Percentiles rank a stretch among this genome's conserved stretches.
Evolutionary conservation across 2,888 invertebrate species (phyloP).

Genomic region (Chrysomela aeneicollis): DNA sequence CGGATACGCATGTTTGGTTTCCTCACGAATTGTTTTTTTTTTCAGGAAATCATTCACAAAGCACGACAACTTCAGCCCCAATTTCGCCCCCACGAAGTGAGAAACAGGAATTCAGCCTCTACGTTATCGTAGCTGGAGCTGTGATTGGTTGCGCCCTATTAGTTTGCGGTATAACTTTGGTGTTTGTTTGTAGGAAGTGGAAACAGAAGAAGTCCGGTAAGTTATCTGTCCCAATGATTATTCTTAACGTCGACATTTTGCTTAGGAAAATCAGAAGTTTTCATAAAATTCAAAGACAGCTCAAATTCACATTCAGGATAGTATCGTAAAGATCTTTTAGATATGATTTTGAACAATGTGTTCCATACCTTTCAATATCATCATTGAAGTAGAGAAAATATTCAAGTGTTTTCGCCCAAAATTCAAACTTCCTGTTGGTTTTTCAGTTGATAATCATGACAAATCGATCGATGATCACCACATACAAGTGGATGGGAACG

Average conservation of each 20-base stretch:
- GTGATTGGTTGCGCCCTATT: conserved; percentile 62
- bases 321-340: too few species aligned
- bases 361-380: too few species aligned
- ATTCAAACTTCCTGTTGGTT: too few species aligned
- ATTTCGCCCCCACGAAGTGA: conserved; percentile 36
- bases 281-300: too few species aligned
- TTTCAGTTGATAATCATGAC: conserved; percentile 42
- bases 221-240: not conserved
- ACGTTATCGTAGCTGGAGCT: conserved; percentile 67
- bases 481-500: conserved; percentile 58
- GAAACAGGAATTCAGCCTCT: conserved; percentile 54
- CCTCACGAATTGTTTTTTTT: not conserved
- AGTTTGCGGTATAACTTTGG: conserved; percentile 57
- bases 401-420: too few species aligned
- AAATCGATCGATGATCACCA: conserved; percentile 59
- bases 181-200: conserved; percentile 63
- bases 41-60: conserved; percentile 7
- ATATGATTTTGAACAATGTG: too few species aligned
- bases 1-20: too few species aligned
- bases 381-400: too few species aligned
- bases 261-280: too few species aligned
- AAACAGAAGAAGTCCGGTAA: conserved; percentile 60
- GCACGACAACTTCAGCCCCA: conserved; percentile 31
- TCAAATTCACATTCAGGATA: too few species aligned
- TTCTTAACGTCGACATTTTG: too few species aligned